Evolutionary conservation across 2,888 invertebrate genomes (phyloP).

Genomic region (Protonemura montana): DNA sequence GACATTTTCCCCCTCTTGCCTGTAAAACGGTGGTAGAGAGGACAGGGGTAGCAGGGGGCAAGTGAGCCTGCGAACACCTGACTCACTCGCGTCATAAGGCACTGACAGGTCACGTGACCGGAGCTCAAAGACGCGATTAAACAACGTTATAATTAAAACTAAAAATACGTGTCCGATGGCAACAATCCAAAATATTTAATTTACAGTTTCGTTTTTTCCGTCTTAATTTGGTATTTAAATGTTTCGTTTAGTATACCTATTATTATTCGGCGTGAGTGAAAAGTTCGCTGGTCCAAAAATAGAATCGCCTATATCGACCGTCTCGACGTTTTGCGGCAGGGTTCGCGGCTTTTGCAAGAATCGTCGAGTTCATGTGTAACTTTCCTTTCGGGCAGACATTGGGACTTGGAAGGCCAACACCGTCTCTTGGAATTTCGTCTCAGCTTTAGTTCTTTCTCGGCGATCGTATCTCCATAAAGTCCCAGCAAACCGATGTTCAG

Average conservation of each 20-base stretch:
- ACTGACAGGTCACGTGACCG: not conserved
- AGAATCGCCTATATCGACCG: not conserved
- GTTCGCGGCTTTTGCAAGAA: not conserved
- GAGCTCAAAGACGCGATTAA: not conserved
- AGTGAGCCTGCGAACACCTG: not conserved
- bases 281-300: not conserved
- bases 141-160: not conserved
- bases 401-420: too few relatives aligned
- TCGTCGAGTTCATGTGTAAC: not conserved
- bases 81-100: not conserved
- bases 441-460: too few relatives aligned
- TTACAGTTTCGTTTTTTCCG: not conserved
- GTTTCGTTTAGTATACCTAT: not conserved
- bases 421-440: too few relatives aligned
- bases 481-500: too few relatives aligned
- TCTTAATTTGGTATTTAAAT: slow-evolving; percentile 12
- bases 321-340: not conserved
- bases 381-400: not conserved
- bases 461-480: too few relatives aligned
- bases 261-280: not conserved
- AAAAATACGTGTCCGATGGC: not conserved
- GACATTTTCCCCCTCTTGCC: not conserved
- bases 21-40: not conserved
- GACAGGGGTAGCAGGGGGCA: too few relatives aligned
- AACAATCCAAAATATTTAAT: not conserved